Conservation (phyloP, 92 coral and sea anemone species). For the Porites lobata region DNA sequence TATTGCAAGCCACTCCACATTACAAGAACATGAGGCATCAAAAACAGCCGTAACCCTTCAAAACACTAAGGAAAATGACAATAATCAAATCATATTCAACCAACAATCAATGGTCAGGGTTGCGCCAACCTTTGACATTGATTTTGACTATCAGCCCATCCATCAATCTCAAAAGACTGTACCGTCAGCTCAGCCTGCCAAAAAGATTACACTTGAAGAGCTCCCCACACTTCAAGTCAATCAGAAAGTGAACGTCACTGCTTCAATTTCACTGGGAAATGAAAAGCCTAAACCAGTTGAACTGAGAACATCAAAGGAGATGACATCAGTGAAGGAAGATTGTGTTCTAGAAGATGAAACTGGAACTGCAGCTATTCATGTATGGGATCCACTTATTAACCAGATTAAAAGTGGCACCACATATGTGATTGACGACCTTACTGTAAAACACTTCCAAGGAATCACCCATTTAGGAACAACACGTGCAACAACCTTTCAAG, state of each 20-base stretch:
- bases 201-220: constrained; percentile 27
- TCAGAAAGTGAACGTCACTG: constrained; percentile 68
- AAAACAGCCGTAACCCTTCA: constrained; percentile 36
- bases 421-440: constrained; percentile 65
- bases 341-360: constrained; percentile 69
- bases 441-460: constrained; percentile 71
- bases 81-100: constrained; percentile 61
- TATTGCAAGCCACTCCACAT: constrained; percentile 42
- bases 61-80: constrained; percentile 44
- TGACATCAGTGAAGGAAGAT: constrained; percentile 70
- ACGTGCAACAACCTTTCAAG: constrained; percentile 49
- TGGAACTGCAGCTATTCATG: constrained; percentile 63
- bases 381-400: constrained; percentile 64
- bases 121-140: constrained; percentile 8
- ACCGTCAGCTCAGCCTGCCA: too few species aligned
- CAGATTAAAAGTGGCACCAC: not conserved
- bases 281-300: constrained; percentile 40
- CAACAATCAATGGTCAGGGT: constrained; percentile 50
- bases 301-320: constrained; percentile 37
- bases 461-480: constrained; percentile 60
- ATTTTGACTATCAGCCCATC: too few species aligned
- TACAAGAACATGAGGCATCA: constrained; percentile 29
- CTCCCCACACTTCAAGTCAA: constrained; percentile 44
- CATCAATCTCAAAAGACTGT: too few species aligned
- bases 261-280: constrained; percentile 13